Base-by-base conservation (phyloP, 2,888 invertebrate species). In the Drosophila tripunctata region DNA sequence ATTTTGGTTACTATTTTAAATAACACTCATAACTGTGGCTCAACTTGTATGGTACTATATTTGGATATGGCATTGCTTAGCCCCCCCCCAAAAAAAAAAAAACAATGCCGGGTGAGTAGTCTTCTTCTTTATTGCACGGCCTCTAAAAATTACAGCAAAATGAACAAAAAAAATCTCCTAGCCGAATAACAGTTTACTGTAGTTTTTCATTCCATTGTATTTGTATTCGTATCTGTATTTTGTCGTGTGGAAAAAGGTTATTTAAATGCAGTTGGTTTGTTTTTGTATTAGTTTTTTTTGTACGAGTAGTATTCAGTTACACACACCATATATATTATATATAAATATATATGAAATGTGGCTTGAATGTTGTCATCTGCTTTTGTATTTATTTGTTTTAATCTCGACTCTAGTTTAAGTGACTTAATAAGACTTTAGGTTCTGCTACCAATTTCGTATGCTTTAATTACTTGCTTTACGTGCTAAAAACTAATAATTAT, bases 401-500 rank as follows among this genome's bases (percentile, higher is more conserved):
- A 36, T 55, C 43, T 57, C 55, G 56, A 44, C 51, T 62, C 60
- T 69, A 68, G 63, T 75, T 80, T 60, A 52, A 74, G 80, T 87
- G 78, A 87, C 83, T 88, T 85, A 78, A 80, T 83, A 76, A 78
- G 83, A 82, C 69, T 80, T 73, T 67, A 63, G 70, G 67, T 72
- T 75, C 64, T 79, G 70, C 74, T 78, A 81, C 74, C 68, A 78
- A 80, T 78, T 81, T 84, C 51, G 61, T 74, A 55, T 80, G 78
- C 70, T 69, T 76, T 76, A 54, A 81, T 78, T 64, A 48, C 56
- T 57, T 69, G 19, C 50, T 66, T 69, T 86, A 90, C 71, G 88
- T 89, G 88, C 90, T 90, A 90, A 80, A n/a, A 86, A 90, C 83
- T 89, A 82, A 82, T 87, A 87, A 78, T n/a, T 82, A 89, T 89